Conservation (phyloP, 2,888 invertebrate genomes). For the Steromphala cineraria region DNA sequence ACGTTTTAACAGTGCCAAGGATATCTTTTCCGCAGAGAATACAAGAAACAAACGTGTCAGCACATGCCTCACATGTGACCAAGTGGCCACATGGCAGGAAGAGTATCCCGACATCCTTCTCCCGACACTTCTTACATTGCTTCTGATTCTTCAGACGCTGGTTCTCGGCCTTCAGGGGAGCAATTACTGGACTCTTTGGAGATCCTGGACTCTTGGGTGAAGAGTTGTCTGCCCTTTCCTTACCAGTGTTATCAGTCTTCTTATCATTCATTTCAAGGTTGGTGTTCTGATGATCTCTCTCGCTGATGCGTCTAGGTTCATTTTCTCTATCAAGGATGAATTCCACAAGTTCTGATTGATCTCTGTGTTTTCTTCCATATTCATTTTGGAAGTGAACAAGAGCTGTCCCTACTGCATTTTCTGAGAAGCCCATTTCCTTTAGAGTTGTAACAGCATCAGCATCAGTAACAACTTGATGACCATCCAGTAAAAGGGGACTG, state of each 20-base stretch:
- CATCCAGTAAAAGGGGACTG: no score
- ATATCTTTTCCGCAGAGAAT: neutral
- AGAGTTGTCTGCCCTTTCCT: neutral
- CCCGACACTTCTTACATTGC: neutral
- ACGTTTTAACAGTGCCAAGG: constrained; percentile 9
- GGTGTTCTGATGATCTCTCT: neutral
- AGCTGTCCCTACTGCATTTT: neutral
- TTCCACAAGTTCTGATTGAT: neutral
- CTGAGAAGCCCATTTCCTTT: neutral
- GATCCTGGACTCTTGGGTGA: neutral
- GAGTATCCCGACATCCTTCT: neutral
- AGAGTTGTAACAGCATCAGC: neutral
- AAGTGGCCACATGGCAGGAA: constrained; percentile 16
- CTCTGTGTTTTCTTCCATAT: neutral
- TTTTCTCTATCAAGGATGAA: neutral
- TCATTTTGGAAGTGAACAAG: neutral
- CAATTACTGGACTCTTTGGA: neutral
- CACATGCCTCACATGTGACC: neutral
- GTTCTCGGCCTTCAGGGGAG: neutral
- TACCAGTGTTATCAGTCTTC: no score
- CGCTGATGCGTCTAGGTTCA: neutral
- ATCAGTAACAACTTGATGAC: neutral
- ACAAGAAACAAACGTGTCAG: neutral
- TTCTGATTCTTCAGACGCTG: neutral
- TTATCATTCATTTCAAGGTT: neutral